A percentile compares a stretch with the other conserved stretches of the same genome.
These are phyloP conservation scores for Oceanodroma leucorhoa DNA, from an alignment of 2,797 vertebrate species.

Conservation along the genomic window DNA sequence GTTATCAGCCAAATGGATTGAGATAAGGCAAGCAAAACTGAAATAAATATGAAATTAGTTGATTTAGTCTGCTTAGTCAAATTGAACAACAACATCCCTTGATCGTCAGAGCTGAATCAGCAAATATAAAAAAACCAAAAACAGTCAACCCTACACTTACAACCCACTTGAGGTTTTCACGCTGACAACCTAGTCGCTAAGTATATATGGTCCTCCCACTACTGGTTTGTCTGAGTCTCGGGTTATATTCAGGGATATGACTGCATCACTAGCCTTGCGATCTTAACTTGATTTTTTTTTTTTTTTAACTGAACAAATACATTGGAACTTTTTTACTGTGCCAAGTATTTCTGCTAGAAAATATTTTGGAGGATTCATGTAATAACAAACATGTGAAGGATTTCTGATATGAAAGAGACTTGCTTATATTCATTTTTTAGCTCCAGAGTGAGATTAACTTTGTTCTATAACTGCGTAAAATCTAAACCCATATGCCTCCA, in stretches of 20 bases:
- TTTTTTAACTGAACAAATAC: conserved; percentile 21
- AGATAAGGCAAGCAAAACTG: conserved; percentile 61
- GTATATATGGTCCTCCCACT: conserved; percentile 75
- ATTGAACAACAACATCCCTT: conserved; percentile 61
- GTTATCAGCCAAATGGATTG: conserved; percentile 14
- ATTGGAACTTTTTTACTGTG: conserved; percentile 34
- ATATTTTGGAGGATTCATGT: conserved; percentile 8
- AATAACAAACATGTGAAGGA: conserved; percentile 44
- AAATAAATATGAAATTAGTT: conserved; percentile 60
- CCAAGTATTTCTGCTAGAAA: conserved; percentile 46
- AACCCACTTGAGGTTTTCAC: conserved; percentile 77
- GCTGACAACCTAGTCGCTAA: conserved; percentile 67
- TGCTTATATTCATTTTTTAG: background rate
- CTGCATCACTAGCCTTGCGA: conserved; percentile 40
- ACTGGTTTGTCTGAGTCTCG: conserved; percentile 70
- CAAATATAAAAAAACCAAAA: conserved; percentile 66
- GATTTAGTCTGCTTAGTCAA: conserved; percentile 65
- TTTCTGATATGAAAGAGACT: conserved; percentile 16
- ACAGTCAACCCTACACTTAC: conserved; percentile 73
- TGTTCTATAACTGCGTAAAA: conserved; percentile 1
- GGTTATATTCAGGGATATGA: conserved; percentile 62
- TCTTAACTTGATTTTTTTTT: background rate
- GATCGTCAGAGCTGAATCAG: conserved; percentile 75
- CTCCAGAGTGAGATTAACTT: background rate
- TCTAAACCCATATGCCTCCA: background rate